Percentiles rank a stretch among this genome's conserved stretches.
Evolutionary conservation across 2,113 vertebrate species (phyloP).

Genomic region (Camelus bactrianus): DNA sequence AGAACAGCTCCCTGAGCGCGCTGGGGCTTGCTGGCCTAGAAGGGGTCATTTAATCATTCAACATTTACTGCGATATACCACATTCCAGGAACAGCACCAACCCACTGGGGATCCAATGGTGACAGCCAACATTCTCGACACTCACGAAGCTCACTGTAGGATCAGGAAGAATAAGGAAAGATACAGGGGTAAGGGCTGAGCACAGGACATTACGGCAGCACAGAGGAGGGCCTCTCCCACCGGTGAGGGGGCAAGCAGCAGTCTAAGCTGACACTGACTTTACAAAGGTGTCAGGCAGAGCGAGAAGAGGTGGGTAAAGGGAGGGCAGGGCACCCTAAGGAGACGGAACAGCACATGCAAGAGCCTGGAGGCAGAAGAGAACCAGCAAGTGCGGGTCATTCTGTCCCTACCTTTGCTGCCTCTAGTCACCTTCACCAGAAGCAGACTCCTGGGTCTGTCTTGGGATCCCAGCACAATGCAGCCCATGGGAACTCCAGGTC

Average conservation of each 20-base stretch:
- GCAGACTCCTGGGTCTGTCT: neutral
- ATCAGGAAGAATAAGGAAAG: slow-evolving; percentile 35
- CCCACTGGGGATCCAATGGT: neutral
- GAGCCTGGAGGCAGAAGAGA: neutral
- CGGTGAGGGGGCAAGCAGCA: neutral
- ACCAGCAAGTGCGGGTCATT: neutral
- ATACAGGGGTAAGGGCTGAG: neutral
- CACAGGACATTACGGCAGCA: neutral
- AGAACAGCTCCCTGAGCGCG: neutral
- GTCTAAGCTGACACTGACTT: neutral
- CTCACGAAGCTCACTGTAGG: slow-evolving; percentile 24
- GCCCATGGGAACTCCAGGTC: neutral
- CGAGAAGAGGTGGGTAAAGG: neutral
- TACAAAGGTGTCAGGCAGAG: neutral
- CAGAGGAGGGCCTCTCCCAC: neutral
- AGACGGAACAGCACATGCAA: neutral
- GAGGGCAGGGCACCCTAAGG: neutral
- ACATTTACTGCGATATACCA: neutral
- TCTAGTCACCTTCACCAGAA: neutral
- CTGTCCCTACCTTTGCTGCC: neutral
- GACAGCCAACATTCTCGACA: neutral
- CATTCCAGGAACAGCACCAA: neutral
- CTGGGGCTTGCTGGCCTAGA: neutral
- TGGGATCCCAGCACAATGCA: neutral
- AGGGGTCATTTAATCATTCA: neutral